Percentiles rank a stretch among this genome's conserved stretches.
Conservation (phyloP, 2,113 vertebrate genomes). For the Alces alces region DNA sequence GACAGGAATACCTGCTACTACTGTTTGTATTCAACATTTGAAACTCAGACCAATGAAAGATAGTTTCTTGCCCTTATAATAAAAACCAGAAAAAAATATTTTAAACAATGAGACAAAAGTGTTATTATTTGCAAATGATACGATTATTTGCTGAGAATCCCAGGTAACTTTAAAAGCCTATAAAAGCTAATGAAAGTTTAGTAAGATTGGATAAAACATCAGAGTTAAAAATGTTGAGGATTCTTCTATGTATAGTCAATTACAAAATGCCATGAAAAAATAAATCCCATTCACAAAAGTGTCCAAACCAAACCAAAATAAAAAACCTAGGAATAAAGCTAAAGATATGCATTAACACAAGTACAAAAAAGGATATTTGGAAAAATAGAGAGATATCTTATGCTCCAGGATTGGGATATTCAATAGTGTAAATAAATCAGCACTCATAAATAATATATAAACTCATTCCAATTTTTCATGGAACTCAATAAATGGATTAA, state of each 20-base stretch:
- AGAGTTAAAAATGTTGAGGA: not conserved
- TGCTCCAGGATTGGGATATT: not conserved
- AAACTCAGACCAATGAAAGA: not conserved
- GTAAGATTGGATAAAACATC: not conserved
- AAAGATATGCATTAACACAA: not conserved
- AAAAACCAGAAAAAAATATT: constrained; percentile 1
- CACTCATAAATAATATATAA: not conserved
- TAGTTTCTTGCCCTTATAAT: not conserved
- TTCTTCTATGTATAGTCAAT: not conserved
- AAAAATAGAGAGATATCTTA: not conserved
- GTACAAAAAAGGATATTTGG: not conserved
- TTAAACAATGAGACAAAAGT: not conserved
- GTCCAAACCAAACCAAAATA: not conserved
- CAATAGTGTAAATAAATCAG: not conserved
- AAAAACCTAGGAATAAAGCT: not conserved
- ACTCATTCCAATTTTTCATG: not conserved
- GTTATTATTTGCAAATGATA: not conserved
- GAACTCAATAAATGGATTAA: not conserved
- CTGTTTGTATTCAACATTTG: not conserved
- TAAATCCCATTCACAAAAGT: not conserved
- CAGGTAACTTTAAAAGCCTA: not conserved
- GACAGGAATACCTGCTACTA: not conserved
- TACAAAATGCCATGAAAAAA: not conserved
- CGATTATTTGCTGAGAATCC: not conserved
- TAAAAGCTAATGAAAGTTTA: not conserved